Conservation (phyloP, 2,113 vertebrate species). For the Spea bombifrons region DNA sequence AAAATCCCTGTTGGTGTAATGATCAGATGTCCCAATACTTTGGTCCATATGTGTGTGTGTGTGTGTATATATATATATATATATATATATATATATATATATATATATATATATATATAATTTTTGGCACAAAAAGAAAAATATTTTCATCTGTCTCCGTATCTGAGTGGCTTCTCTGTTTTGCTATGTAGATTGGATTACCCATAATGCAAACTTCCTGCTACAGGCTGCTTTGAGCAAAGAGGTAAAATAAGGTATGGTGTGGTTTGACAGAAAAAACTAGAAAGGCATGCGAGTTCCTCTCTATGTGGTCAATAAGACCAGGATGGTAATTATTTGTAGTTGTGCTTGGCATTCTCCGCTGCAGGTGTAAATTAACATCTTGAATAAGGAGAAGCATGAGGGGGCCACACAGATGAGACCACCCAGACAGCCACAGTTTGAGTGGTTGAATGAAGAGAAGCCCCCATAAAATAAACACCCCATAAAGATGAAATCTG, state of each 20-base stretch:
- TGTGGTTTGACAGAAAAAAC: constrained; percentile 24
- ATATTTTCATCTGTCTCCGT: too few relatives aligned
- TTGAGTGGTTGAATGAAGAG: neutral
- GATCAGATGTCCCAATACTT: too few relatives aligned
- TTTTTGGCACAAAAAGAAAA: neutral
- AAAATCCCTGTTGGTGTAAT: too few relatives aligned
- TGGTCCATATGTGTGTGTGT: neutral
- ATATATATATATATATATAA: neutral
- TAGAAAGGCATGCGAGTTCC: constrained; percentile 25
- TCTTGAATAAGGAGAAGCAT: constrained; percentile 17
- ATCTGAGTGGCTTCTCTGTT: neutral
- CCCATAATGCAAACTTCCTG: constrained; percentile 33
- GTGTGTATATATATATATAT: neutral
- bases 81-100: neutral
- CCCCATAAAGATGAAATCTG: too few relatives aligned
- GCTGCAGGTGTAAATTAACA: constrained; percentile 37
- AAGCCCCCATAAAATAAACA: neutral
- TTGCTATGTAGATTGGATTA: constrained; percentile 18
- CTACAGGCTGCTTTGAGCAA: constrained; percentile 38
- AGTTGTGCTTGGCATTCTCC: constrained; percentile 41
- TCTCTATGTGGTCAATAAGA: constrained; percentile 40
- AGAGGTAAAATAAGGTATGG: constrained; percentile 41
- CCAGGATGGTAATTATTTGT: constrained; percentile 38
- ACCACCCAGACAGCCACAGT: constrained; percentile 28
- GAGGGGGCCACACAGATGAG: constrained; percentile 39